phyloP scores from a whole-genome alignment of 2,113 vertebrate genomes.

The Tylochromis polylepis region DNA sequence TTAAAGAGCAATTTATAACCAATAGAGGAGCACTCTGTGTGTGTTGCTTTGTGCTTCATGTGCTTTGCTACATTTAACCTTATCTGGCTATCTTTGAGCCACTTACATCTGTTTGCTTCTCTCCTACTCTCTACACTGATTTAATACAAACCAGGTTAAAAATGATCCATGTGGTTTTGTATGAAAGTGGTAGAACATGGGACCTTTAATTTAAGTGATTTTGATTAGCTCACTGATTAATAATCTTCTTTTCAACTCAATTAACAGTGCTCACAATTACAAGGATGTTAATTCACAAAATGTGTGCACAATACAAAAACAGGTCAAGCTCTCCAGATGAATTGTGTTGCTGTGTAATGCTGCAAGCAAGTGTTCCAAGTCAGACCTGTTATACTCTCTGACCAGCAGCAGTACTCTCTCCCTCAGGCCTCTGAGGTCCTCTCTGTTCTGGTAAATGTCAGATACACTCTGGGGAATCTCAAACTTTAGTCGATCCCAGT shows the following conservation, averaged over 20 bases:
- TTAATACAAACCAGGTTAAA: too few relatives aligned
- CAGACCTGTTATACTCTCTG: constrained; percentile 82
- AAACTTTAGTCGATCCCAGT: constrained; percentile 81
- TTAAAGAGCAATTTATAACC: not conserved
- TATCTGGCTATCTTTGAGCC: too few relatives aligned
- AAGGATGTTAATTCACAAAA: not conserved
- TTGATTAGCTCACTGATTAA: not conserved
- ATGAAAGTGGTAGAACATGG: not conserved
- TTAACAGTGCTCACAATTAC: not conserved
- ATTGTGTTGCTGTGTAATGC: not conserved
- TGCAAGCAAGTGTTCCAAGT: not conserved
- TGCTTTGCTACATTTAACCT: too few relatives aligned
- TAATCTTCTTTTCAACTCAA: not conserved
- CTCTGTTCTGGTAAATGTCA: constrained; percentile 71
- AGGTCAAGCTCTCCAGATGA: not conserved
- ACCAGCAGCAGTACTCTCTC: constrained; percentile 78
- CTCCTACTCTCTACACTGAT: too few relatives aligned
- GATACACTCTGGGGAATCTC: constrained; percentile 78
- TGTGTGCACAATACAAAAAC: not conserved
- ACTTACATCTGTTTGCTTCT: too few relatives aligned
- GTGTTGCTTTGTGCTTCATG: not conserved
- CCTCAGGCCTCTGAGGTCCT: constrained; percentile 74
- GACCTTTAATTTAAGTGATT: not conserved
- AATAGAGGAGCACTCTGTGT: not conserved
- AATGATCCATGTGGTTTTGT: not conserved